phyloP scores from a whole-genome alignment of 1,140 invertebrate genomes.

The Adelges cooleyi region DNA sequence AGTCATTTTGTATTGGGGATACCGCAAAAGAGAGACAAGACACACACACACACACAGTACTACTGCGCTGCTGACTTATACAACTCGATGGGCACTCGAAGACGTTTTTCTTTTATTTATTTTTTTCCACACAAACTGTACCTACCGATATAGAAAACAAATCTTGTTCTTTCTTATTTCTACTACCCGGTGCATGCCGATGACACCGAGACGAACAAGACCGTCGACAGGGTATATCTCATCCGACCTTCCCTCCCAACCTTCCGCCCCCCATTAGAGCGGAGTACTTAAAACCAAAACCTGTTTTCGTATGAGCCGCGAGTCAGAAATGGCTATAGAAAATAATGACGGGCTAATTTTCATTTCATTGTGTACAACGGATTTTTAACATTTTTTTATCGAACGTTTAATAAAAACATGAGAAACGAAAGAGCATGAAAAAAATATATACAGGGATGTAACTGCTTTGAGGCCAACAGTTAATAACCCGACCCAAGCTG shows the following conservation, averaged over 20 bases:
- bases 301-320: too few species aligned
- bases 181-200: too few species aligned
- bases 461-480: too few species aligned
- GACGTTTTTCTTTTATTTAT: background rate
- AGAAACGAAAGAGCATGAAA: too few species aligned
- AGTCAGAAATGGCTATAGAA: background rate
- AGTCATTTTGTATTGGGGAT: constrained; percentile 5
- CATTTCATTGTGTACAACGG: too few species aligned
- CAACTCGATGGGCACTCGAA: constrained; percentile 10
- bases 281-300: too few species aligned
- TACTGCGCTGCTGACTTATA: background rate
- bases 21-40: background rate
- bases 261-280: background rate
- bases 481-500: too few species aligned
- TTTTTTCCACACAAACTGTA: constrained; percentile 11
- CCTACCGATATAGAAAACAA: constrained; percentile 13
- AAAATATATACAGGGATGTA: too few species aligned
- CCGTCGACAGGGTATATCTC: background rate
- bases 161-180: constrained; percentile 11
- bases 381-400: too few species aligned
- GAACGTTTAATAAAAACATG: too few species aligned
- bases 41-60: too few species aligned
- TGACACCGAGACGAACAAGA: constrained; percentile 11
- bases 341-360: background rate
- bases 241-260: background rate